phyloP scores from a whole-genome alignment of 2,113 vertebrate genomes.

The Sakesphorus luctuosus region DNA sequence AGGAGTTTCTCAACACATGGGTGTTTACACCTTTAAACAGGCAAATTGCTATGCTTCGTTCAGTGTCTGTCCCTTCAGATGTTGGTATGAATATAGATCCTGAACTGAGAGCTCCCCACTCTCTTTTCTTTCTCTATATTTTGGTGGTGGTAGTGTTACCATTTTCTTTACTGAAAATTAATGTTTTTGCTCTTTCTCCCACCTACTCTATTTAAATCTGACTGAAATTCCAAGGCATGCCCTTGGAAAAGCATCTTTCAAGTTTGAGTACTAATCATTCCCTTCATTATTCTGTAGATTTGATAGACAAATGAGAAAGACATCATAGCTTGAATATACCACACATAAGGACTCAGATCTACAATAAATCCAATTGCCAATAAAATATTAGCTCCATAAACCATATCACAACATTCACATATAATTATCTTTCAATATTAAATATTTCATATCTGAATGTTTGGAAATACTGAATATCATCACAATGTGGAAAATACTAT shows the following conservation, averaged over 20 bases:
- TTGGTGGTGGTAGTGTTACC: fast-evolving
- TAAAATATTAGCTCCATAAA: neutral
- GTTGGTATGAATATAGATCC: neutral
- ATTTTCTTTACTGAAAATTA: neutral
- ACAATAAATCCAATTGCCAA: neutral
- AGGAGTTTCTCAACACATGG: neutral
- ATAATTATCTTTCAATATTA: neutral
- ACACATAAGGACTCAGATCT: neutral
- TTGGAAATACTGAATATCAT: neutral
- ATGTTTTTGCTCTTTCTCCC: neutral
- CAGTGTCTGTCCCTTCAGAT: neutral
- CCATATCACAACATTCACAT: neutral
- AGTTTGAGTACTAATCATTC: neutral
- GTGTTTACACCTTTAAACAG: neutral
- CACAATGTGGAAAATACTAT: neutral
- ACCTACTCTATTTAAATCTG: neutral
- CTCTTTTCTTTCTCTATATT: neutral
- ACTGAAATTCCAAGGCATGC: neutral
- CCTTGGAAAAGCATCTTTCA: neutral
- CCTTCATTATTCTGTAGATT: neutral
- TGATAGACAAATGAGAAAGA: neutral
- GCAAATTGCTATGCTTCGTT: neutral
- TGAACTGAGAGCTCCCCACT: neutral
- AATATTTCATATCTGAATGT: neutral
- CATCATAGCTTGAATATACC: neutral